phyloP scores from a whole-genome alignment of 2,888 invertebrate genomes.

The Agrochola litura region DNA sequence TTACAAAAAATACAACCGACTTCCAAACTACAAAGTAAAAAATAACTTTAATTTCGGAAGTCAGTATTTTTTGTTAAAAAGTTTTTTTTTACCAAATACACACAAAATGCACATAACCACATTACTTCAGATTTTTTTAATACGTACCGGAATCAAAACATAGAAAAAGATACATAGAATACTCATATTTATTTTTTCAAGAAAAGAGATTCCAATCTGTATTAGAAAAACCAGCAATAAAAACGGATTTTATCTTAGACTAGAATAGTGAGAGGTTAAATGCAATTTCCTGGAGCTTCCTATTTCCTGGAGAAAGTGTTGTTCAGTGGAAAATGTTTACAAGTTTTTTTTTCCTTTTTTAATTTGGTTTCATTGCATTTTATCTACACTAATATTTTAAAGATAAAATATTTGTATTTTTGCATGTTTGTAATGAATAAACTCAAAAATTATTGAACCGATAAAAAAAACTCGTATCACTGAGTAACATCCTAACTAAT shows the following conservation, averaged over 20 bases:
- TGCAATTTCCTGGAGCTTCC: slow-evolving; percentile 35
- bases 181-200: too few relatives aligned
- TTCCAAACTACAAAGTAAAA: too few relatives aligned
- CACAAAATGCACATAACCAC: neutral
- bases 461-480: too few relatives aligned
- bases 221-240: slow-evolving; percentile 14
- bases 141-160: neutral
- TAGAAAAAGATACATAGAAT: neutral
- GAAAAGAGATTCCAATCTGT: neutral
- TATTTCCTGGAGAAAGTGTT: slow-evolving; percentile 11
- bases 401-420: too few relatives aligned
- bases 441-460: too few relatives aligned
- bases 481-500: too few relatives aligned
- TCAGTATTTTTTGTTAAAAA: too few relatives aligned
- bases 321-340: slow-evolving; percentile 18
- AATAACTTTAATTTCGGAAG: too few relatives aligned
- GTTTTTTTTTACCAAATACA: too few relatives aligned
- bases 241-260: slow-evolving; percentile 22
- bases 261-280: slow-evolving; percentile 24
- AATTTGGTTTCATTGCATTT: slow-evolving; percentile 6
- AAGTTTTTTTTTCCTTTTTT: slow-evolving; percentile 8
- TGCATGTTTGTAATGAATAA: too few relatives aligned
- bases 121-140: neutral
- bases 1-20: too few relatives aligned
- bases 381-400: too few relatives aligned